Percentiles rank a stretch among this genome's conserved stretches.
Evolutionary conservation across 2,888 invertebrate genomes (phyloP).

Genomic region (Tipula lateralis): DNA sequence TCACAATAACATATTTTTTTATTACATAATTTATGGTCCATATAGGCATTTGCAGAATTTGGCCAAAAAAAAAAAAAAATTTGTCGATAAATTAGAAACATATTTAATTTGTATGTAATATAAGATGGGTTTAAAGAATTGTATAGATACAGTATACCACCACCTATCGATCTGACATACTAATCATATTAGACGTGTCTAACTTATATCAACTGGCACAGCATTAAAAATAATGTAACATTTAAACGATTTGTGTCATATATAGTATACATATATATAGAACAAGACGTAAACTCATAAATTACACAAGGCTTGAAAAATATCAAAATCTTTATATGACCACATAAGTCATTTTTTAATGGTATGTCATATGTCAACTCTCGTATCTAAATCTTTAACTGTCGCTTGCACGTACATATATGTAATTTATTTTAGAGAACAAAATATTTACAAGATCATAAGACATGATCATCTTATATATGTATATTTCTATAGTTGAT

Average conservation of each 20-base stretch:
- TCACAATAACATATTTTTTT: neutral
- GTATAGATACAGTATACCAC: neutral
- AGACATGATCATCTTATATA: neutral
- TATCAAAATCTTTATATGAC: neutral
- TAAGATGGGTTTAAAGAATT: neutral
- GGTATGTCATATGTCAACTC: slow-evolving; percentile 15
- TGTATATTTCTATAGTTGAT: neutral
- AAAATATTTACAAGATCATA: neutral
- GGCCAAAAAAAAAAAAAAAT: neutral
- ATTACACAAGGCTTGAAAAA: neutral
- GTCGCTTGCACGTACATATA: neutral
- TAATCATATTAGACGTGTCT: neutral
- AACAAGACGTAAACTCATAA: neutral
- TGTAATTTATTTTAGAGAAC: neutral
- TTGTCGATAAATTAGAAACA: neutral
- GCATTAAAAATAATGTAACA: neutral
- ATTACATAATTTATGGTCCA: slow-evolving; percentile 2
- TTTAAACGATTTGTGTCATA: neutral
- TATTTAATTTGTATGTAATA: neutral
- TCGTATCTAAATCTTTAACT: neutral
- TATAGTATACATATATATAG: neutral
- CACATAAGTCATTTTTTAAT: slow-evolving; percentile 24
- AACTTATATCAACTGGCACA: neutral
- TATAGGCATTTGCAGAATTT: slow-evolving; percentile 12
- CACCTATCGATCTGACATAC: neutral